Conservation (phyloP, 2,888 invertebrate species). For the Athripsodes cinereus region DNA sequence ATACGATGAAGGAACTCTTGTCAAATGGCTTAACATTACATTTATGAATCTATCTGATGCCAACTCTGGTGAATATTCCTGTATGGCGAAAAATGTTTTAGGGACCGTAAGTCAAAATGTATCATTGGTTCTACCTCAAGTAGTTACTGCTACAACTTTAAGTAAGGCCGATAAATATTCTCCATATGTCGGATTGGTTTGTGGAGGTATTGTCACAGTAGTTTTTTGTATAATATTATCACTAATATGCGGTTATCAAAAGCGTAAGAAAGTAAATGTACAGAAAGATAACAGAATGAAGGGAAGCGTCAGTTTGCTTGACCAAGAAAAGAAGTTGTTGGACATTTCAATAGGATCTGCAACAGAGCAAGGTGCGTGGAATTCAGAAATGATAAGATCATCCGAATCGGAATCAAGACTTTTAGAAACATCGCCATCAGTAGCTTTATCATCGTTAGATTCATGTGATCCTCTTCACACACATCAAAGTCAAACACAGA, state of each 20-base stretch:
- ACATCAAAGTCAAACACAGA: constrained; percentile 31
- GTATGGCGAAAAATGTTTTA: constrained; percentile 47
- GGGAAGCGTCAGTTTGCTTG: constrained; percentile 64
- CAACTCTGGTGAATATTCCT: constrained; percentile 54
- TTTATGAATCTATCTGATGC: constrained; percentile 44
- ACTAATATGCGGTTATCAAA: constrained; percentile 44
- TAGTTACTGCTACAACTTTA: constrained; percentile 64
- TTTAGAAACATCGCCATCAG: constrained; percentile 33
- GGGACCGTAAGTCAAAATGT: constrained; percentile 48
- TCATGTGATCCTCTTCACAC: constrained; percentile 32
- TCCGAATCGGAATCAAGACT: constrained; percentile 49
- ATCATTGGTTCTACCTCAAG: constrained; percentile 59
- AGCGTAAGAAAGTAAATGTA: constrained; percentile 44
- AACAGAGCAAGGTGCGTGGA: constrained; percentile 47
- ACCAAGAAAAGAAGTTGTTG: constrained; percentile 68
- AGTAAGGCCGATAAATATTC: constrained; percentile 57
- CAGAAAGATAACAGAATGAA: constrained; percentile 57
- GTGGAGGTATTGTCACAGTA: constrained; percentile 56
- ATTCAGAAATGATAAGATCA: constrained; percentile 45
- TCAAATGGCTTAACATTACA: constrained; percentile 57
- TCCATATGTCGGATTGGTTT: constrained; percentile 56
- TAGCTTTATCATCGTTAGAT: constrained; percentile 30
- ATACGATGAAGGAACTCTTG: constrained; percentile 35
- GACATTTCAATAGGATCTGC: constrained; percentile 68
- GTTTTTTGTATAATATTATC: constrained; percentile 52